These are phyloP conservation scores for Ophiothrix spiculata DNA, from an alignment of 35 echinoderm and acorn worm species.

Conservation along the genomic window DNA sequence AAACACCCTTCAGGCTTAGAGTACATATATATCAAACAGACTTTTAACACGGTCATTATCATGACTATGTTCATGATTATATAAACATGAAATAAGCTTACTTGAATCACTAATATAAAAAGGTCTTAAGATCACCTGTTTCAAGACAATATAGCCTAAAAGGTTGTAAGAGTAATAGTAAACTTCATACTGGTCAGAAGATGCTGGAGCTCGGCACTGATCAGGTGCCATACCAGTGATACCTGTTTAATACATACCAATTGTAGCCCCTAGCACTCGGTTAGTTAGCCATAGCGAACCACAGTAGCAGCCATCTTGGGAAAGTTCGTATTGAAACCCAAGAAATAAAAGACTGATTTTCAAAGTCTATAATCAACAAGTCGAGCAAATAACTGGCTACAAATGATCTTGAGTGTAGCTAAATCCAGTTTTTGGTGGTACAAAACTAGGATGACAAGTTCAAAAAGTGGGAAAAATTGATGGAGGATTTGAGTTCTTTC, in stretches of 20 bases:
- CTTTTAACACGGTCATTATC: background rate
- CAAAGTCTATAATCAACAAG: background rate
- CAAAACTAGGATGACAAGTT: background rate
- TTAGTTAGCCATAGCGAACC: background rate
- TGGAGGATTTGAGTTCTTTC: too few species aligned
- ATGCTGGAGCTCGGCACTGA: background rate
- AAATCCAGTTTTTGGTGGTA: background rate
- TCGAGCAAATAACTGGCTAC: background rate
- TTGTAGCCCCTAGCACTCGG: background rate
- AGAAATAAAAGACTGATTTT: background rate
- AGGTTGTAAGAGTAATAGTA: background rate
- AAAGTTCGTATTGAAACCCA: background rate
- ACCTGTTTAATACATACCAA: background rate
- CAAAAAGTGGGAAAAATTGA: background rate
- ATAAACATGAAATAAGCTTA: too few species aligned
- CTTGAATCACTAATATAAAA: too few species aligned
- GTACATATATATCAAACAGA: background rate
- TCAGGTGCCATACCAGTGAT: background rate
- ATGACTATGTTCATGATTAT: too few species aligned
- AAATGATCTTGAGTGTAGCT: background rate
- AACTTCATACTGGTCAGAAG: background rate
- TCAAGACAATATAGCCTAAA: background rate
- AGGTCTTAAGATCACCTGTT: background rate
- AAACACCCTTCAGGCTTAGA: background rate
- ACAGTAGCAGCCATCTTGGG: background rate